Base-by-base conservation (phyloP, 2,113 vertebrate species). In the Pteruthius melanotis region DNA sequence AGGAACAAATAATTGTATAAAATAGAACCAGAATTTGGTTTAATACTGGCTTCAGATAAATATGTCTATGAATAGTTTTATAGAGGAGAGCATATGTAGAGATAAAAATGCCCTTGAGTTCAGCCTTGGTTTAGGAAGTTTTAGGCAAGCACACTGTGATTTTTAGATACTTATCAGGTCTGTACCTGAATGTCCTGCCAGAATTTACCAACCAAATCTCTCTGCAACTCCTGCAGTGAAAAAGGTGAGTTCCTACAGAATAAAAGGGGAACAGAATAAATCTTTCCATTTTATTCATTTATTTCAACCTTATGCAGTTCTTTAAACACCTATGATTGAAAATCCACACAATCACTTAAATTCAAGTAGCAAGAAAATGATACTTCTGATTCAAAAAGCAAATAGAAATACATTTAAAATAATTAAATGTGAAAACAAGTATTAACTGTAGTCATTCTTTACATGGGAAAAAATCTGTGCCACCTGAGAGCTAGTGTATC, bases 331-430 rank as follows among this genome's bases (percentile, higher is more conserved):
- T 83, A 68, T 80, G 63, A 92, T 63, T 77, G 39, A 93, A 94
- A 93, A 30, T 56, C 71, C 75, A 95, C 82, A 60, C 77, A 94
- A 91, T 85, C 79, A 80, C 68, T 89, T 76, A 27, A 89, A 91
- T 79, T 86, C 90, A 95, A 94, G 87, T 44, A 44, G 70, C 54
- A 66, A 83, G 71, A 83, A 97, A 96, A 94, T 68, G 15, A 91
- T 83, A 81, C 92, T 96, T 94, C 82, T 95, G 75, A 92, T 93
- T 86, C 93, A 54, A 90, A 95, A 95, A 80, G 27, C 64, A 78
- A 93, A 86, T 47, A 80, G 69, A 91, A 95, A 93, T 86, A 93
- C 4, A 69, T 88, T 93, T 95, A 56, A 91, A 93, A 90, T 92
- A 88, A 96, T 94, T 80, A 93, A 66, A 91, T 63, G 47, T 88